Evolutionary conservation across 2,888 invertebrate genomes (phyloP).

Genomic region (Parascotia fuliginaria): DNA sequence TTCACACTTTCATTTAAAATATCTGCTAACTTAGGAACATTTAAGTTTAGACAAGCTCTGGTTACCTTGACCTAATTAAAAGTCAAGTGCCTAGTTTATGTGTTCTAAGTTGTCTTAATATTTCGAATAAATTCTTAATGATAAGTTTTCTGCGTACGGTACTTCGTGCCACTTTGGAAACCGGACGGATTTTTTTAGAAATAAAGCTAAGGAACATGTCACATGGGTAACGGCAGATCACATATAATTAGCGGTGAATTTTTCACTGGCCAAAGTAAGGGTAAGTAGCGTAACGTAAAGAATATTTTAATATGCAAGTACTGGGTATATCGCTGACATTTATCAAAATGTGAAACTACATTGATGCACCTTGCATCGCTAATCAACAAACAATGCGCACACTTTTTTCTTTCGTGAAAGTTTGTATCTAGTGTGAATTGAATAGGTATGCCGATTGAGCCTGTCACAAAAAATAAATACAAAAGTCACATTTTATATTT

Average conservation of each 20-base stretch:
- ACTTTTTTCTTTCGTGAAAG: conserved; percentile 76
- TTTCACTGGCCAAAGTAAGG: too few species aligned
- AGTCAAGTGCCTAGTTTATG: neutral
- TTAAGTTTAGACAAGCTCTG: neutral
- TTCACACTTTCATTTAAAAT: neutral
- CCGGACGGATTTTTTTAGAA: conserved; percentile 23
- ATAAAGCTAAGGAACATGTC: conserved; percentile 8
- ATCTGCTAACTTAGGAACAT: neutral
- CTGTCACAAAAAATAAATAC: conserved; percentile 42
- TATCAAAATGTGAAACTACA: conserved; percentile 45
- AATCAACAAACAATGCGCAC: conserved; percentile 64
- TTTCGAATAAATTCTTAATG: conserved; percentile 14
- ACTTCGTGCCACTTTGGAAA: conserved; percentile 34
- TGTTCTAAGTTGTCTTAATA: conserved; percentile 2
- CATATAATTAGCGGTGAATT: neutral
- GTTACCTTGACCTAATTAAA: conserved; percentile 12
- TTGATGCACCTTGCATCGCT: conserved; percentile 43
- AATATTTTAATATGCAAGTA: conserved; percentile 6
- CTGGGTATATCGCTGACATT: neutral
- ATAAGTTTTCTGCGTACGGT: conserved; percentile 29
- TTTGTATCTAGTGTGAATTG: conserved; percentile 62
- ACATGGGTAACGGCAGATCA: conserved; percentile 8
- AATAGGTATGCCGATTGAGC: conserved; percentile 52
- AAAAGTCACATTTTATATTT: neutral
- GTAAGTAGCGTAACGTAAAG: conserved; percentile 6